Evolutionary conservation across 2,888 invertebrate species (phyloP).

Genomic region (Willowsia nigromaculata): DNA sequence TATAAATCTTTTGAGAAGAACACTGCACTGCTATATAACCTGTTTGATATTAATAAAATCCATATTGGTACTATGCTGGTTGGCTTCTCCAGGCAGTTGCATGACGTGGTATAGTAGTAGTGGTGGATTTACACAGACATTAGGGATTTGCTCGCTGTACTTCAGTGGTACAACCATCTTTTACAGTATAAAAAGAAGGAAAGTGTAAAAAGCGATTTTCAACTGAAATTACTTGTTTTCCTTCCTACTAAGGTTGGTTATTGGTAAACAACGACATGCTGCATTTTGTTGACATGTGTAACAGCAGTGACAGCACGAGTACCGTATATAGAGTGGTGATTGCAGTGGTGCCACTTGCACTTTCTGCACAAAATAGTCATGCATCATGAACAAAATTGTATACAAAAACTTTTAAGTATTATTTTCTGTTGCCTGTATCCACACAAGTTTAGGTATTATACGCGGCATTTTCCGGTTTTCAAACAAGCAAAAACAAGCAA

Average conservation of each 20-base stretch:
- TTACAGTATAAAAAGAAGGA: background rate
- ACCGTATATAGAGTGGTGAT: too few relatives aligned
- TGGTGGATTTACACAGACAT: conserved; percentile 1
- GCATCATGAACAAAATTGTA: background rate
- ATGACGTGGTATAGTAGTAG: background rate
- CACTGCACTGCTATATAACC: background rate
- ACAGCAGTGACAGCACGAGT: conserved; percentile 12
- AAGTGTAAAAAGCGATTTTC: conserved; percentile 16
- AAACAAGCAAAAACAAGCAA: background rate
- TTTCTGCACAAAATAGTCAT: background rate
- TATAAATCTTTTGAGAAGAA: background rate
- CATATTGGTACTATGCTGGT: background rate
- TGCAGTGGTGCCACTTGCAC: conserved; percentile 1
- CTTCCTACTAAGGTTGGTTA: background rate
- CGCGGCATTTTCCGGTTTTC: background rate
- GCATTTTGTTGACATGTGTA: conserved; percentile 36
- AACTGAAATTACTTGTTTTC: background rate
- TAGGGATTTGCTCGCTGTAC: conserved; percentile 6
- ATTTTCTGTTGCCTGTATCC: background rate
- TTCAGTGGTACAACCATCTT: background rate
- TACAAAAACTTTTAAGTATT: conserved; percentile 13
- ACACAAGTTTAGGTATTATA: background rate
- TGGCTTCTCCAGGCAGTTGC: background rate
- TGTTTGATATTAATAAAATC: too few relatives aligned
- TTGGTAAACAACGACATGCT: conserved; percentile 34